Percentiles rank a stretch among this genome's conserved stretches.
These are phyloP conservation scores for Drosophila siamana DNA, from an alignment of 2,888 invertebrate genomes.

Conservation along the genomic window DNA sequence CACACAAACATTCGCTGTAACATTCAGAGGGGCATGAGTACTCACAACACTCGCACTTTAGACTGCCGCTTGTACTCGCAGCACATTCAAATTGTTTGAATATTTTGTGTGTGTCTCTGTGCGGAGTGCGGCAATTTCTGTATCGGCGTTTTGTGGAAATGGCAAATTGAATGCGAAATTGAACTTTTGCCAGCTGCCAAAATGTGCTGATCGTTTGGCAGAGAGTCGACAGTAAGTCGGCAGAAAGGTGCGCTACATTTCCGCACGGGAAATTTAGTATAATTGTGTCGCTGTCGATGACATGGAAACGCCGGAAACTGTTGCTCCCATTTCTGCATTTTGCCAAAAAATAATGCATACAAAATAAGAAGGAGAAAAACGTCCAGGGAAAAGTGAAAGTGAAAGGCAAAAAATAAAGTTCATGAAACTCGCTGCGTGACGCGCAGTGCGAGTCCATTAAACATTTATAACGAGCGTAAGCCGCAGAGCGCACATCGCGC, in stretches of 20 bases:
- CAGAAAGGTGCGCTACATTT: slow-evolving; percentile 55
- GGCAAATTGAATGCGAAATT: slow-evolving; percentile 79
- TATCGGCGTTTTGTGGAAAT: slow-evolving; percentile 62
- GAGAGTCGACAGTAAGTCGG: slow-evolving; percentile 52
- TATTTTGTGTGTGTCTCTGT: background rate
- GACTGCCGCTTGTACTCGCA: slow-evolving; percentile 18
- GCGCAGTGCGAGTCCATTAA: slow-evolving; percentile 33
- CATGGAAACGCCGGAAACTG: slow-evolving; percentile 70
- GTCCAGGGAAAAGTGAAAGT: background rate
- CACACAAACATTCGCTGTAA: slow-evolving; percentile 34
- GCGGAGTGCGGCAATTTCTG: slow-evolving; percentile 22
- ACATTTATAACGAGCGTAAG: slow-evolving; percentile 34
- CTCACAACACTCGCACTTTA: slow-evolving; percentile 1
- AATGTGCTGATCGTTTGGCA: slow-evolving; percentile 4
- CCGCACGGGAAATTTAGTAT: slow-evolving; percentile 72
- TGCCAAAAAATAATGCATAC: background rate
- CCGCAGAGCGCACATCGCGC: slow-evolving; percentile 31
- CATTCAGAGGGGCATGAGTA: slow-evolving; percentile 25
- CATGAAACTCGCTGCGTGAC: slow-evolving; percentile 10
- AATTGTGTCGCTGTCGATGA: slow-evolving; percentile 75
- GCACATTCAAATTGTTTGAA: slow-evolving; percentile 58
- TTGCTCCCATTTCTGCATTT: slow-evolving; percentile 43
- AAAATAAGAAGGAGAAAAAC: background rate
- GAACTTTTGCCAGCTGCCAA: slow-evolving; percentile 70
- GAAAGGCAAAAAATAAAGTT: slow-evolving; percentile 7